phyloP scores from a whole-genome alignment of 2,888 invertebrate genomes.

The Amphiduros pacificus region DNA sequence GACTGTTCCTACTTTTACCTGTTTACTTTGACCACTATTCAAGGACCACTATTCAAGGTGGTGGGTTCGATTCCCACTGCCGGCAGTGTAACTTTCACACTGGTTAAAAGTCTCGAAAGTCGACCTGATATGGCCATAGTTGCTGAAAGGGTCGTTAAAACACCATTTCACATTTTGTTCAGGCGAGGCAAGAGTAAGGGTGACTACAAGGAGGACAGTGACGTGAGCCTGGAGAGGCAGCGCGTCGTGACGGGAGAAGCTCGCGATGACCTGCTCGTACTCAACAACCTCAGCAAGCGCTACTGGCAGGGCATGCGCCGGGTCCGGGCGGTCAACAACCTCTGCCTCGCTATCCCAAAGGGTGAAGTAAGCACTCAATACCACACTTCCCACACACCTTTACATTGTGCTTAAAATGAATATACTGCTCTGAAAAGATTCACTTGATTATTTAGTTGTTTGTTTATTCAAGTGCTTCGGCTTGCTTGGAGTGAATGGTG shows the following conservation, averaged over 20 bases:
- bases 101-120: no score
- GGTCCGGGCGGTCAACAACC: slow-evolving; percentile 56
- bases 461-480: not conserved
- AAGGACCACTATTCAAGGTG: no score
- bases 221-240: slow-evolving; percentile 44
- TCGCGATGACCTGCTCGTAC: slow-evolving; percentile 39
- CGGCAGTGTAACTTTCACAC: no score
- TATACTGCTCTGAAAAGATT: no score
- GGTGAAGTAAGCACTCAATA: slow-evolving; percentile 50
- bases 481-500: not conserved
- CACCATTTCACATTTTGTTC: no score
- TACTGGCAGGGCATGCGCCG: slow-evolving; percentile 26
- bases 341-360: slow-evolving; percentile 57
- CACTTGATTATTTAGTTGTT: not conserved
- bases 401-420: not conserved
- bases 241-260: slow-evolving; percentile 36
- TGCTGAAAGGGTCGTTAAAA: no score
- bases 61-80: no score
- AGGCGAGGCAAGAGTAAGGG: slow-evolving; percentile 3
- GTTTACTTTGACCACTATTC: no score
- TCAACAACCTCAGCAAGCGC: slow-evolving; percentile 48
- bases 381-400: no score
- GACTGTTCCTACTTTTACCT: no score
- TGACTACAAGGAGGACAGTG: slow-evolving; percentile 38
- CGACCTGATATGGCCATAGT: no score